Conservation (phyloP, 2,797 vertebrate species). For the Spea hammondii region DNA sequence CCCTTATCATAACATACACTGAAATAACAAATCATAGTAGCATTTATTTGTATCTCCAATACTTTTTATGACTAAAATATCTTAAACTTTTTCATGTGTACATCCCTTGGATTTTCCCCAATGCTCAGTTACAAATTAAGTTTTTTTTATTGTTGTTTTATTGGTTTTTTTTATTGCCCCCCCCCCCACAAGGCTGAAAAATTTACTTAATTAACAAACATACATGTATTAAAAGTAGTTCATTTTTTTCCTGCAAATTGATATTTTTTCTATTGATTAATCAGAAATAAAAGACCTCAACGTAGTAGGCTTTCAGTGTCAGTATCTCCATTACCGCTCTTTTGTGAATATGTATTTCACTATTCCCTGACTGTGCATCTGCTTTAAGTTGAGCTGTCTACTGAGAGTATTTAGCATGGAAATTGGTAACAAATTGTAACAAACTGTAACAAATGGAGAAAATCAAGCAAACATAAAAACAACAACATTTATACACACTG, state of each 20-base stretch:
- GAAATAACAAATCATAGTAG: too few relatives aligned
- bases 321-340: neutral
- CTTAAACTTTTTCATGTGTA: too few relatives aligned
- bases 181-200: too few relatives aligned
- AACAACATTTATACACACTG: neutral
- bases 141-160: too few relatives aligned
- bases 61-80: too few relatives aligned
- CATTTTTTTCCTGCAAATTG: neutral
- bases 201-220: too few relatives aligned
- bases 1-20: too few relatives aligned
- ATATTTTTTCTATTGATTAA: constrained; percentile 9
- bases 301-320: neutral
- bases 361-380: neutral
- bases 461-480: neutral
- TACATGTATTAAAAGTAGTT: neutral
- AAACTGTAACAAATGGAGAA: neutral
- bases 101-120: too few relatives aligned
- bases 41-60: too few relatives aligned
- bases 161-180: too few relatives aligned
- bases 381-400: neutral
- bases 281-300: neutral
- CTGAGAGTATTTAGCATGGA: neutral
- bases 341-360: constrained; percentile 1
- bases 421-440: neutral
- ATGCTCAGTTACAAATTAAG: too few relatives aligned